Conservation (phyloP, 2,888 invertebrate species). For the Neoaliturus tenellus region DNA sequence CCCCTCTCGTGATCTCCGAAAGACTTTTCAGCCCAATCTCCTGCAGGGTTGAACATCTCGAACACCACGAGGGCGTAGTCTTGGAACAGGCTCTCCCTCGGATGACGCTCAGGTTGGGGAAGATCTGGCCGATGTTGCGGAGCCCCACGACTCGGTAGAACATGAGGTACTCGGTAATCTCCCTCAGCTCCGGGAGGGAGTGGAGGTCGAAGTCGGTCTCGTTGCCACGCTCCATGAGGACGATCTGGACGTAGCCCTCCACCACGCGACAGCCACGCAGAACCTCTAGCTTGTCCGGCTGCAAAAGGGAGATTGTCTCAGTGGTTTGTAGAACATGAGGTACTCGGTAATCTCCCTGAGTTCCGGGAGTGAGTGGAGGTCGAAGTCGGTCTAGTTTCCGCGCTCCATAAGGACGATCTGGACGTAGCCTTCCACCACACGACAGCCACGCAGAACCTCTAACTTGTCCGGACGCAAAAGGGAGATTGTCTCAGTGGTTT, state of each 20-base stretch:
- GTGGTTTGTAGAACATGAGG: conserved; percentile 84
- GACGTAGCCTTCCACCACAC: conserved; percentile 94
- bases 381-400: conserved; percentile 77
- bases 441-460: conserved; percentile 83
- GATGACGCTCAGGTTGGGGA: conserved; percentile 96
- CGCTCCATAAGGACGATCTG: conserved; percentile 84
- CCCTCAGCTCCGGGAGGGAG: conserved; percentile 89
- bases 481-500: conserved; percentile 81
- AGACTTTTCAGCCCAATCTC: conserved; percentile 86
- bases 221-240: conserved; percentile 85
- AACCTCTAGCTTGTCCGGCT: conserved; percentile 77
- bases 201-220: conserved; percentile 79
- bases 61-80: conserved; percentile 92
- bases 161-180: conserved; percentile 94
- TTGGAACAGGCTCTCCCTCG: conserved; percentile 82
- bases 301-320: conserved; percentile 84
- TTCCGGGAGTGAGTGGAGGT: conserved; percentile 86
- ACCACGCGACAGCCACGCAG: conserved; percentile 91
- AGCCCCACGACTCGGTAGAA: conserved; percentile 87
- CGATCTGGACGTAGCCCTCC: conserved; percentile 88
- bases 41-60: conserved; percentile 81
- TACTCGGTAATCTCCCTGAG: conserved; percentile 95
- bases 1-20: conserved; percentile 86
- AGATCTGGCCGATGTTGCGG: conserved; percentile 87
- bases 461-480: conserved; percentile 81